phyloP scores from a whole-genome alignment of 2,113 vertebrate genomes.

The Thalassarche chlororhynchos region DNA sequence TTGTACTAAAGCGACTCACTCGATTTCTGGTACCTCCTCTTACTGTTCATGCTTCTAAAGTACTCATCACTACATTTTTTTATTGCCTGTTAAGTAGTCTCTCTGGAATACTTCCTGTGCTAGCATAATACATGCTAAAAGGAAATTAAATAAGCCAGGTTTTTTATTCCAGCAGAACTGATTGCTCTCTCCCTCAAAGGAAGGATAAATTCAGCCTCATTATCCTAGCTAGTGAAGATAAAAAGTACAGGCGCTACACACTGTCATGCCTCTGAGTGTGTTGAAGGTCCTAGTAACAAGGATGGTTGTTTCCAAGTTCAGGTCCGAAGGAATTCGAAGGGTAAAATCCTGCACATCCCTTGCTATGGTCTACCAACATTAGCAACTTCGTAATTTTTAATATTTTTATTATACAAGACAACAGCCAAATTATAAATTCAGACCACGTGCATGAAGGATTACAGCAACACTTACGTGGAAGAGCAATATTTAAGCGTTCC shows the following conservation, averaged over 20 bases:
- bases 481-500: neutral
- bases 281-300: neutral
- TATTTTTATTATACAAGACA: neutral
- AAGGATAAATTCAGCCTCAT: neutral
- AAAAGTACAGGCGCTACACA: neutral
- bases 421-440: neutral
- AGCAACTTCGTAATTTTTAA: neutral
- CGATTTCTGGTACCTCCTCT: neutral
- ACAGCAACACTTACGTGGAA: neutral
- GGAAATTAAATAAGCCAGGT: neutral
- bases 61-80: neutral
- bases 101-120: neutral
- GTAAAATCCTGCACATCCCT: neutral
- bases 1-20: neutral
- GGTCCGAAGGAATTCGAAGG: neutral
- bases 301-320: neutral
- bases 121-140: neutral
- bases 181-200: neutral
- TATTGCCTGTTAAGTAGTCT: conserved; percentile 10
- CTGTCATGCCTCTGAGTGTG: neutral
- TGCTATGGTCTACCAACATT: neutral
- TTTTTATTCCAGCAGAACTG: neutral
- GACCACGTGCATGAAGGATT: neutral
- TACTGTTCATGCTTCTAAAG: neutral
- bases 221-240: neutral